These are phyloP conservation scores for Tetranychus urticae DNA, from an alignment of 1,140 invertebrate genomes.

Conservation along the genomic window DNA sequence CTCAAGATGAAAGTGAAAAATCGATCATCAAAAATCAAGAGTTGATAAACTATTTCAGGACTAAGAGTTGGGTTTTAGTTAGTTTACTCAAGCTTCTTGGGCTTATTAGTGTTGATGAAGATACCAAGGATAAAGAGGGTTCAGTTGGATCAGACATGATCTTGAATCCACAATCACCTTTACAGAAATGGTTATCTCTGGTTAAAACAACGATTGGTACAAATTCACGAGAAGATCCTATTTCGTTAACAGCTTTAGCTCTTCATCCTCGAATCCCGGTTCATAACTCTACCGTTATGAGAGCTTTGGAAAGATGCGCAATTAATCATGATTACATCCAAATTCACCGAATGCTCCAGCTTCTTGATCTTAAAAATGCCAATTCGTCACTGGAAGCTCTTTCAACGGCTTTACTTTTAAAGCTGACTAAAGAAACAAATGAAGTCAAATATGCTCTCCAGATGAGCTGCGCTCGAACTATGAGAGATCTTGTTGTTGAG, in stretches of 20 bases:
- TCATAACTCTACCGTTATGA: slow-evolving; percentile 2
- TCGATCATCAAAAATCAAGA: slow-evolving; percentile 1
- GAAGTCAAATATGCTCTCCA: slow-evolving; percentile 6
- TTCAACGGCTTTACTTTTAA: slow-evolving; percentile 1
- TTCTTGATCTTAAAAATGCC: not conserved
- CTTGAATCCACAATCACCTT: not conserved
- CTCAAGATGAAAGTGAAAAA: not conserved
- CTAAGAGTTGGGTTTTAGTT: slow-evolving; percentile 5
- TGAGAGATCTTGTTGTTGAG: not conserved
- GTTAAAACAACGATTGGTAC: not conserved
- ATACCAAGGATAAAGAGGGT: not conserved
- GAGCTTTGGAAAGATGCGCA: slow-evolving; percentile 2
- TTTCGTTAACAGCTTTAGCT: not conserved
- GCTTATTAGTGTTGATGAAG: not conserved
- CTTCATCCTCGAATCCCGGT: slow-evolving; percentile 2
- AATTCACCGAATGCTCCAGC: slow-evolving; percentile 2
- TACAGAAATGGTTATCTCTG: slow-evolving; percentile 3
- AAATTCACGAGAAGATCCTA: not conserved
- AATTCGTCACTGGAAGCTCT: slow-evolving; percentile 4
- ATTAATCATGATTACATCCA: not conserved
- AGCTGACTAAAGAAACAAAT: slow-evolving; percentile 4
- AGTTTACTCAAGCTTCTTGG: slow-evolving; percentile 2
- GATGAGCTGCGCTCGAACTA: slow-evolving; percentile 3
- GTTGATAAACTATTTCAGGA: slow-evolving; percentile 5
- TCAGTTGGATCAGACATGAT: too few relatives aligned